phyloP scores from a whole-genome alignment of 35 echinoderm and acorn worm genomes.

The Apostichopus japonicus region DNA sequence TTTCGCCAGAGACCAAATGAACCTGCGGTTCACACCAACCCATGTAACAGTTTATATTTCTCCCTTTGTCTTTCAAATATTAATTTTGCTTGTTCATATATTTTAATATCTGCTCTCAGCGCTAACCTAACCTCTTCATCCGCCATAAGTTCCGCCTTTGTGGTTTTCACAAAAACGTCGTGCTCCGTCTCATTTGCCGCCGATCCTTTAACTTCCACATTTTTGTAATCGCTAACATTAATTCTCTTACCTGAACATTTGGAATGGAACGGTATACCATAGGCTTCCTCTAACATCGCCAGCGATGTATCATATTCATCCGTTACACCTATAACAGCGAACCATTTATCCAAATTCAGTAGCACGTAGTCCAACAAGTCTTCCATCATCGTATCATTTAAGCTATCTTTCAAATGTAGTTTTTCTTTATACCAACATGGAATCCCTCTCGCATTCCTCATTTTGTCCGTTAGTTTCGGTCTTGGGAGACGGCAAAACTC shows the following conservation, averaged over 20 bases:
- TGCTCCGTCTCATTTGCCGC: constrained; percentile 44
- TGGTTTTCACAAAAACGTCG: constrained; percentile 16
- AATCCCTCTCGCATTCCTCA: background rate
- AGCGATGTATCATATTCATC: constrained; percentile 87
- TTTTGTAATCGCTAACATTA: constrained; percentile 74
- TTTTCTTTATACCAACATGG: constrained; percentile 93
- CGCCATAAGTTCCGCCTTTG: constrained; percentile 56
- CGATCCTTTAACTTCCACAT: constrained; percentile 4
- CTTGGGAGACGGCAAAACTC: constrained; percentile 63
- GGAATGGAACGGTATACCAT: constrained; percentile 68
- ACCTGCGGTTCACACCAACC: background rate
- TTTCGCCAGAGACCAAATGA: no score
- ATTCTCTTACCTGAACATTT: constrained; percentile 68
- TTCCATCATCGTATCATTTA: constrained; percentile 49
- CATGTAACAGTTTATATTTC: constrained; percentile 11
- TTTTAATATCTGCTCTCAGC: constrained; percentile 56
- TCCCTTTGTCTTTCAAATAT: constrained; percentile 79
- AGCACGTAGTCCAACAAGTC: constrained; percentile 60
- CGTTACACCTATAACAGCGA: constrained; percentile 81
- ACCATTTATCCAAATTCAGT: constrained; percentile 83
- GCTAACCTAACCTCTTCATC: constrained; percentile 65
- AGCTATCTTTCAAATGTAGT: constrained; percentile 54
- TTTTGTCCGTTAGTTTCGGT: constrained; percentile 37
- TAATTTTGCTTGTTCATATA: constrained; percentile 73
- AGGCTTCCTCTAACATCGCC: constrained; percentile 73